Evolutionary conservation across 2,113 vertebrate species (phyloP).

Genomic region (Podiceps cristatus): DNA sequence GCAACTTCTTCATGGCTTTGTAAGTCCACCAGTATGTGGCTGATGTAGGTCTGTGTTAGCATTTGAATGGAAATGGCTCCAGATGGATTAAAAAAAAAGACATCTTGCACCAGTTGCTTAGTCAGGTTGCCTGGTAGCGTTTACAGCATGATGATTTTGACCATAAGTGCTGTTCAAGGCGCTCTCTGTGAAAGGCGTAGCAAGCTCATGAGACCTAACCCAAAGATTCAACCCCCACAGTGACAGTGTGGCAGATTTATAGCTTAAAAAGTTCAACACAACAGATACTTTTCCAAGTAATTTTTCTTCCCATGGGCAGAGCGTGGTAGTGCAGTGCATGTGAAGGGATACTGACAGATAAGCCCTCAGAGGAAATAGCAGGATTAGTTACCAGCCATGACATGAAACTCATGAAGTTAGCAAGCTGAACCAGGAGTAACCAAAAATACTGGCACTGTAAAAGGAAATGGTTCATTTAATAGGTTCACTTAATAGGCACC

Average conservation of each 20-base stretch:
- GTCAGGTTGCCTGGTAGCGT: neutral
- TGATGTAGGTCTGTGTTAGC: neutral
- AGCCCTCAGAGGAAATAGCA: accelerated
- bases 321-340: neutral
- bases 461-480: neutral
- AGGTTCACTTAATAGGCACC: neutral
- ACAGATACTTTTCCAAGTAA: neutral
- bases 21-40: neutral
- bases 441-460: neutral
- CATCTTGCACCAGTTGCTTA: neutral
- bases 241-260: neutral
- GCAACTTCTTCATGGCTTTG: neutral
- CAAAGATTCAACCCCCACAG: neutral
- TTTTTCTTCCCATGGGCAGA: neutral
- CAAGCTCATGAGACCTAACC: neutral
- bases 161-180: neutral
- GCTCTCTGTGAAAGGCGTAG: neutral
- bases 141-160: neutral
- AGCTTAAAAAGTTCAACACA: neutral
- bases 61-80: neutral
- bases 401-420: neutral
- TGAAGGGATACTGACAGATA: neutral
- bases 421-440: neutral
- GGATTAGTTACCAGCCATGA: neutral
- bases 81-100: neutral